A percentile compares a stretch with the other conserved stretches of the same genome.
Evolutionary conservation across 2,888 invertebrate species (phyloP).

Genomic region (Sphaerophoria rueppellii): DNA sequence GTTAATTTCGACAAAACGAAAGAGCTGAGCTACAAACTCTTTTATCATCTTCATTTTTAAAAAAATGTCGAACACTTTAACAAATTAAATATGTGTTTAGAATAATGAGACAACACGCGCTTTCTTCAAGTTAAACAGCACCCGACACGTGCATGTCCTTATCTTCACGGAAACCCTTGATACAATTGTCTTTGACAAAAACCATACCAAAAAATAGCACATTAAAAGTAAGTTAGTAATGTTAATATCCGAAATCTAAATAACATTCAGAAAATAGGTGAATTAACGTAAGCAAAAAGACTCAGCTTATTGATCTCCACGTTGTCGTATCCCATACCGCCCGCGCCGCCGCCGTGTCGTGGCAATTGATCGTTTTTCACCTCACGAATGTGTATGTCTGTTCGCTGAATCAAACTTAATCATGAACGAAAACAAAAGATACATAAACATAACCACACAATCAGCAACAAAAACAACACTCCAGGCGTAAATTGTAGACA

Average conservation of each 20-base stretch:
- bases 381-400: slow-evolving; percentile 37
- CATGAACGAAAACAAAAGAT: slow-evolving; percentile 37
- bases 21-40: no score
- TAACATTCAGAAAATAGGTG: slow-evolving; percentile 43
- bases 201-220: slow-evolving; percentile 35
- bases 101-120: background rate
- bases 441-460: slow-evolving; percentile 16
- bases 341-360: slow-evolving; percentile 14
- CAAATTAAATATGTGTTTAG: background rate
- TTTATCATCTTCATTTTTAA: no score
- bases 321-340: no score
- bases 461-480: background rate
- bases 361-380: slow-evolving; percentile 19
- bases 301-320: slow-evolving; percentile 53
- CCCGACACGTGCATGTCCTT: slow-evolving; percentile 57
- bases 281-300: slow-evolving; percentile 59
- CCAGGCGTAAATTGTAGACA: background rate
- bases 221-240: slow-evolving; percentile 68
- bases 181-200: background rate
- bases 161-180: slow-evolving; percentile 2
- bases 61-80: no score
- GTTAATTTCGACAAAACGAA: no score
- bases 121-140: background rate
- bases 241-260: slow-evolving; percentile 38
- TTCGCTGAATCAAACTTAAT: slow-evolving; percentile 17